Conservation (phyloP, 2,113 vertebrate genomes). For the Suncus etruscus region DNA sequence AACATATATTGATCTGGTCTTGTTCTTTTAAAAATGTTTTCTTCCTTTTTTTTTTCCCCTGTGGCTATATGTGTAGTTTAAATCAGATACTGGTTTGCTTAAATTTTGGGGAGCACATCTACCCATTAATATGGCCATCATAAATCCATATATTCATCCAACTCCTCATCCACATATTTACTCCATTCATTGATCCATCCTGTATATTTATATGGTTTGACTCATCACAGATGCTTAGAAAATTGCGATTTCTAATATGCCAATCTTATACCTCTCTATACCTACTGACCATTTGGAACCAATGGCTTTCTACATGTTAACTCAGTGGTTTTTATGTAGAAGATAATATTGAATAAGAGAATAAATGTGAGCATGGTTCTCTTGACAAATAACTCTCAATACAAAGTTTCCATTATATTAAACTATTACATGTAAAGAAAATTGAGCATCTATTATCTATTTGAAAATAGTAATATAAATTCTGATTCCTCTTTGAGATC, state of each 20-base stretch:
- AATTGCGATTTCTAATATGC: background rate
- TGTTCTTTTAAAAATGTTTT: conserved; percentile 8
- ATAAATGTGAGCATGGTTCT: conserved; percentile 42
- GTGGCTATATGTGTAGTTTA: background rate
- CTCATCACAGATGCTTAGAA: background rate
- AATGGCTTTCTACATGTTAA: background rate
- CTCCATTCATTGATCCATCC: background rate
- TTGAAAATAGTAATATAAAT: conserved; percentile 58
- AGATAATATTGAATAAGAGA: too few species aligned
- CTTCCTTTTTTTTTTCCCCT: conserved; percentile 14
- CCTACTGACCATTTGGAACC: background rate
- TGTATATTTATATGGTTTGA: background rate
- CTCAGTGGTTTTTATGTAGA: background rate
- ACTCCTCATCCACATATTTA: background rate
- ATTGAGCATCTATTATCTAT: conserved; percentile 56
- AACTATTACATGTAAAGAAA: conserved; percentile 45
- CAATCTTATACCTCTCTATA: background rate
- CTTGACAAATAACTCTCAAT: conserved; percentile 66
- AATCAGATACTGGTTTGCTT: background rate
- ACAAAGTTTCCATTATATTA: conserved; percentile 35
- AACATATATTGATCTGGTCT: background rate
- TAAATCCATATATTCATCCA: background rate
- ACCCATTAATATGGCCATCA: background rate
- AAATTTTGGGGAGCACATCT: background rate
- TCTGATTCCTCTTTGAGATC: background rate